Evolutionary conservation across 2,888 invertebrate genomes (phyloP).

Genomic region (Drosophila infuscata): DNA sequence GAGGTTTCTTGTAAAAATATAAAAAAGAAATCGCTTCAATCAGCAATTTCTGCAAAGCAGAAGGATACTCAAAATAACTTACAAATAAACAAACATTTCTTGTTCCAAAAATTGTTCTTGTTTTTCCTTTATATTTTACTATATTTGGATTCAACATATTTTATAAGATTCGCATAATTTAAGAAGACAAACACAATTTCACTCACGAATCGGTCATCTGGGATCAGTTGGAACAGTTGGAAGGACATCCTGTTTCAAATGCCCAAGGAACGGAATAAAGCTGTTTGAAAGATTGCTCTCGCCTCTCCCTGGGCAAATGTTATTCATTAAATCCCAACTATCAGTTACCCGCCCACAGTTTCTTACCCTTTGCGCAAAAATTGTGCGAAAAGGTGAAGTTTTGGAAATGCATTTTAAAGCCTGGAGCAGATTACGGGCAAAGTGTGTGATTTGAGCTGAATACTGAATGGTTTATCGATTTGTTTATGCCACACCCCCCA

Average conservation of each 20-base stretch:
- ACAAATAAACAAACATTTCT: not conserved
- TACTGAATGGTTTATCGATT: not conserved
- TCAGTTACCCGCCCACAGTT: not conserved
- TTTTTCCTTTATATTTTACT: not conserved
- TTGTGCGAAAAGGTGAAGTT: constrained; percentile 1
- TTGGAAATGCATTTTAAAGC: not conserved
- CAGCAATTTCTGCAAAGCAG: not conserved
- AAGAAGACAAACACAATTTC: not conserved
- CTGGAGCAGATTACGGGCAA: not conserved
- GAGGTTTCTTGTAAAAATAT: not conserved
- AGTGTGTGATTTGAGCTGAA: not conserved
- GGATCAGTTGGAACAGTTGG: not conserved
- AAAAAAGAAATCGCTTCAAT: not conserved
- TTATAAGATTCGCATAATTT: not conserved
- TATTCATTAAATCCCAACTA: not conserved
- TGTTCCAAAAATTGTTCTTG: not conserved
- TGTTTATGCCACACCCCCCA: not conserved
- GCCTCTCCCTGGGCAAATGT: not conserved
- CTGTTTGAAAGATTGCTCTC: not conserved
- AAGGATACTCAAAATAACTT: not conserved
- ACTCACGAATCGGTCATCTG: not conserved
- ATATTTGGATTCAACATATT: not conserved
- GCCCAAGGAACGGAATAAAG: not conserved
- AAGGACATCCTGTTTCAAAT: not conserved
- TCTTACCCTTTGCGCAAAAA: not conserved